phyloP scores from a whole-genome alignment of 1,140 invertebrate species.

The Ceratina japonica region DNA sequence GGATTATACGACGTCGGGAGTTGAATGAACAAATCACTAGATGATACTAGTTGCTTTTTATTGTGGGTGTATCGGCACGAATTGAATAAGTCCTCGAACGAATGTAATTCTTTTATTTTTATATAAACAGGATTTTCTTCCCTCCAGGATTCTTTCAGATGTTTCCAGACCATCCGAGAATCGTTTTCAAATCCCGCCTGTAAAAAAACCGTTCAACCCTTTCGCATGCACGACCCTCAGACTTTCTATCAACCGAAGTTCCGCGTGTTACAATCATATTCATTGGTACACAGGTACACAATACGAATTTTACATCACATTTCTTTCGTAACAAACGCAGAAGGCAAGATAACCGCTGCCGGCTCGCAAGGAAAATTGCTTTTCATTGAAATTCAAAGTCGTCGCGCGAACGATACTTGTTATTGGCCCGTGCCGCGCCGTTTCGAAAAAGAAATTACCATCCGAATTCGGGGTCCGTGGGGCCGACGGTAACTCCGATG shows the following conservation, averaged over 20 bases:
- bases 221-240: not conserved
- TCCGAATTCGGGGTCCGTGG: constrained; percentile 9
- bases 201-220: not conserved
- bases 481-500: constrained; percentile 3
- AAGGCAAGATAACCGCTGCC: not conserved
- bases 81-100: not conserved
- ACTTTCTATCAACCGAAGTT: not conserved
- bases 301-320: constrained; percentile 30
- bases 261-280: too few relatives aligned
- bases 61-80: not conserved
- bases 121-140: too few relatives aligned
- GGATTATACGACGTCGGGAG: not conserved
- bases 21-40: not conserved
- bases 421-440: constrained; percentile 1
- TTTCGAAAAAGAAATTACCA: constrained; percentile 35
- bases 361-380: constrained; percentile 33
- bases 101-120: not conserved
- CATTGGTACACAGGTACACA: not conserved
- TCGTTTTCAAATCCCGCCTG: not conserved
- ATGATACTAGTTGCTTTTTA: not conserved
- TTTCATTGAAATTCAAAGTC: constrained; percentile 45
- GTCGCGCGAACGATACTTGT: constrained; percentile 21
- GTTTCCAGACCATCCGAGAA: too few relatives aligned
- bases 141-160: too few relatives aligned
- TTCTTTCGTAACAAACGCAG: constrained; percentile 7